Base-by-base conservation (phyloP, 2,888 invertebrate genomes). In the Ferrisia virgata region DNA sequence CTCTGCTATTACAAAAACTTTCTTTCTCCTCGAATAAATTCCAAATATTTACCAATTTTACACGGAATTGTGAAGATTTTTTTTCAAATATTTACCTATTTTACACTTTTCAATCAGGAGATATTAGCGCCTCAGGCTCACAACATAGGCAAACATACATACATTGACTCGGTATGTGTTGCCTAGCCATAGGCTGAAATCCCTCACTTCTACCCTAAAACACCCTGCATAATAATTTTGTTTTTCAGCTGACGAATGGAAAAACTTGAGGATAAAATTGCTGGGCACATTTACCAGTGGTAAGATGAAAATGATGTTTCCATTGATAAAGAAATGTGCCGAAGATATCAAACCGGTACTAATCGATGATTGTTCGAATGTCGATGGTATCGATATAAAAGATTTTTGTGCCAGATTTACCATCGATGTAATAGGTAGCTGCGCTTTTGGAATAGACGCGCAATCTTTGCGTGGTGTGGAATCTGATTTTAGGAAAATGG, bases 221-320 rank as follows among this genome's bases (percentile, higher is more conserved):
- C n/a, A n/a, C n/a, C n/a, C n/a, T n/a, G n/a, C n/a, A n/a, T n/a
- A n/a, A n/a, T n/a, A n/a, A n/a, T n/a, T n/a, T n/a, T n/a, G n/a
- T n/a, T n/a, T n/a, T n/a, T n/a, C 80, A 2, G 90, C 89, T 1
- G 87, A 88, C 1, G 88, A 89, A 78, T 91, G 91, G 91, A 90
- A 89, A 79, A 87, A 87, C n/a, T 86, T 90, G 58, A 87, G 91
- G 15, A 86, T 87, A 0, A 89, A 90, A 81, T 85, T 91, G 31
- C 89, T 90, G 0, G 90, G 90, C 0, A 89, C 89, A 0, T 91
- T 91, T 83, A 90, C 90, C 0, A 88, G 90, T 0, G 90, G 89
- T 5, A 90, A 89, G 86, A 89, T 91, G 88, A 90, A 89, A 85
- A 88, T 87, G 31, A 90, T 90, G 90, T 90, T 89, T 79, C 87